phyloP scores from a whole-genome alignment of 2,888 invertebrate genomes.

The Agrilus cyanescens region DNA sequence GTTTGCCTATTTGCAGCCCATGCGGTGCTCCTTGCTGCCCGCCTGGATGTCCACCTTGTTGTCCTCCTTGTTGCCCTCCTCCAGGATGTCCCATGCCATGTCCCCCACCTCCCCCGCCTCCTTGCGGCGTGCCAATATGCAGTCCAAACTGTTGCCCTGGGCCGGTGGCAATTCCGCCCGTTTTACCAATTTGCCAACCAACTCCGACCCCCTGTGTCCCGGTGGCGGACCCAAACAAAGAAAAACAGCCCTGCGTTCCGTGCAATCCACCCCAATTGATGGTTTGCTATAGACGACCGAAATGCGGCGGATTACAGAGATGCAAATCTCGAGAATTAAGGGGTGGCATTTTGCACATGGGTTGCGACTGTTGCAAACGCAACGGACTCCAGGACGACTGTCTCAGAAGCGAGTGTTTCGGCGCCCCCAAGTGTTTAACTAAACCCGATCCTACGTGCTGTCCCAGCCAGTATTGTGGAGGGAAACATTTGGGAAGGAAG shows the following conservation, averaged over 20 bases:
- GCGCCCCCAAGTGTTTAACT: constrained; percentile 40
- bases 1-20: constrained; percentile 44
- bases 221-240: constrained; percentile 37
- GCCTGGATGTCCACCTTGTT: constrained; percentile 35
- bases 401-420: constrained; percentile 42
- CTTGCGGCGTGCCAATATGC: constrained; percentile 24
- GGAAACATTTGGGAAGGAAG: constrained; percentile 33
- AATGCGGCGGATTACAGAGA: constrained; percentile 30
- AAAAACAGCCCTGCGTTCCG: constrained; percentile 44
- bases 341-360: constrained; percentile 42
- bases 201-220: constrained; percentile 40
- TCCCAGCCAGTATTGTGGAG: constrained; percentile 34
- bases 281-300: constrained; percentile 38
- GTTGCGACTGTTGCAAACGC: constrained; percentile 47
- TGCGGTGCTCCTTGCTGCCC: constrained; percentile 35
- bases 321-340: constrained; percentile 41
- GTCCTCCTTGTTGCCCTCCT: constrained; percentile 35
- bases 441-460: constrained; percentile 44
- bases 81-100: constrained; percentile 26
- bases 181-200: constrained; percentile 34
- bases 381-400: constrained; percentile 50
- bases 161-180: constrained; percentile 43
- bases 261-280: constrained; percentile 46
- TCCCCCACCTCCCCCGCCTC: constrained; percentile 36
- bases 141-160: constrained; percentile 24